Evolutionary conservation across 2,888 invertebrate genomes (phyloP).

Genomic region (Muscina levida): DNA sequence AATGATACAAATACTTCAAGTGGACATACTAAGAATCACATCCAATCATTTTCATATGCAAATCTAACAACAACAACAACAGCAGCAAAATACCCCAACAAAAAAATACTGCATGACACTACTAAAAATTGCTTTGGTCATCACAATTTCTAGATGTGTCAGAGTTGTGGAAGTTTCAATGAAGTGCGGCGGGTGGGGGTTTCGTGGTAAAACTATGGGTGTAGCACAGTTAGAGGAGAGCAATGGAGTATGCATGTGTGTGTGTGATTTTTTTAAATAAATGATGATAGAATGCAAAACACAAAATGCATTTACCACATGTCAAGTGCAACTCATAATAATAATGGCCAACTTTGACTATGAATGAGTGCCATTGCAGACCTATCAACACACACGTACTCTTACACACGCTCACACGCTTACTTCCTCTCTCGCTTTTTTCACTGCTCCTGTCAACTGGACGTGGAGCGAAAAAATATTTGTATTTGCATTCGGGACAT

Average conservation of each 20-base stretch:
- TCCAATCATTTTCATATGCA: conserved; percentile 50
- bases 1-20: conserved; percentile 26
- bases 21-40: conserved; percentile 27
- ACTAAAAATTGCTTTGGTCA: conserved; percentile 53
- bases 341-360: conserved; percentile 44
- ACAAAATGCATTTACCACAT: conserved; percentile 62
- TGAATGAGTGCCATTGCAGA: conserved; percentile 3
- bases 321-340: conserved; percentile 62
- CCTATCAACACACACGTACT: neutral
- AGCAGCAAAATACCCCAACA: conserved; percentile 11
- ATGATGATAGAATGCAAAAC: conserved; percentile 45
- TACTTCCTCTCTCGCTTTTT: no score
- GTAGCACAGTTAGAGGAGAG: no score
- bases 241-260: conserved; percentile 1
- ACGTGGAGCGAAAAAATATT: conserved; percentile 2
- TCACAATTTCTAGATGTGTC: conserved; percentile 11
- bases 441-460: neutral
- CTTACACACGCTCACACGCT: conserved; percentile 7
- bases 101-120: conserved; percentile 6
- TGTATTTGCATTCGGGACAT: conserved; percentile 29
- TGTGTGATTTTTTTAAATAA: conserved; percentile 33
- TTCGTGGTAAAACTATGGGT: no score
- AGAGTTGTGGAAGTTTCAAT: neutral
- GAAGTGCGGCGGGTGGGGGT: neutral
- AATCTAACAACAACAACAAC: conserved; percentile 44